Percentiles rank a stretch among this genome's conserved stretches.
phyloP scores from a whole-genome alignment of 2,113 vertebrate species.

The Myanophis thanlyinensis region DNA sequence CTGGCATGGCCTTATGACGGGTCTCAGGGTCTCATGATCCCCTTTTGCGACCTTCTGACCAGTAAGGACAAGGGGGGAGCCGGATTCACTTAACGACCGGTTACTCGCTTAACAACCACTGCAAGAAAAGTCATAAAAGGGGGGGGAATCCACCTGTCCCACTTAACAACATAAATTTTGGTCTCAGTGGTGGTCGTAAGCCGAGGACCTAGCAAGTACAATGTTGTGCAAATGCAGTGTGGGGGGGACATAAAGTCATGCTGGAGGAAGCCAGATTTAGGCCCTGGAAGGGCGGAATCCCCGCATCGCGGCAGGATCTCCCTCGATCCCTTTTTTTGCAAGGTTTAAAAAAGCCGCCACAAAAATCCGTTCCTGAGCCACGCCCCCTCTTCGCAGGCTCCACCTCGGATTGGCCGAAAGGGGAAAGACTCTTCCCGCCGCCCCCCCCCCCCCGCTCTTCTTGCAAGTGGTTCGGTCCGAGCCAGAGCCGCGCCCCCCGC shows the following conservation, averaged over 20 bases:
- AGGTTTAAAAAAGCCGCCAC: neutral
- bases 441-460: neutral
- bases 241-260: neutral
- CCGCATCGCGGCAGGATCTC: neutral
- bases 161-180: neutral
- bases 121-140: neutral
- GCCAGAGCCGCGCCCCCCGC: neutral
- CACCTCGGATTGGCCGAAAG: neutral
- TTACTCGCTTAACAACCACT: neutral
- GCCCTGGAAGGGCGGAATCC: neutral
- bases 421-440: too few relatives aligned
- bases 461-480: neutral
- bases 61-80: neutral
- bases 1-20: neutral
- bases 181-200: neutral
- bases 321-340: neutral
- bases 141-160: neutral
- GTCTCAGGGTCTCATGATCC: too few relatives aligned
- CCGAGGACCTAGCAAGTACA: neutral
- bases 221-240: neutral
- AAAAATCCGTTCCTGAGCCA: neutral
- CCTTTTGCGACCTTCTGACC: neutral
- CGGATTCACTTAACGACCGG: neutral
- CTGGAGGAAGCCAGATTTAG: neutral
- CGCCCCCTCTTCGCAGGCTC: neutral